Percentiles rank a stretch among this genome's conserved stretches.
phyloP scores from a whole-genome alignment of 92 coral and sea anemone species.

The Actinernus sp. region DNA sequence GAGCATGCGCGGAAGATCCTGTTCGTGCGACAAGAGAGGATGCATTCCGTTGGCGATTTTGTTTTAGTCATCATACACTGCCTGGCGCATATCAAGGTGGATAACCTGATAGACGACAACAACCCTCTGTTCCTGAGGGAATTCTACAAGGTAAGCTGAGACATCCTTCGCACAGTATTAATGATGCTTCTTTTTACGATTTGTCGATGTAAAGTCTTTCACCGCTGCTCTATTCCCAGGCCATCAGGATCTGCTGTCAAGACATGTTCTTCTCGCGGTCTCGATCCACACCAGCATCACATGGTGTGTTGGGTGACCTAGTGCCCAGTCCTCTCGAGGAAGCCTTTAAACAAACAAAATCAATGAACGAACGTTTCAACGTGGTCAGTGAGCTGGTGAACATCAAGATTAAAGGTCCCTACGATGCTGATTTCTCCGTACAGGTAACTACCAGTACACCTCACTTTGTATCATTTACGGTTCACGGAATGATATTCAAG shows the following conservation, averaged over 20 bases:
- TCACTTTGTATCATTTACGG: neutral
- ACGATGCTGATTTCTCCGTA: slow-evolving; percentile 87
- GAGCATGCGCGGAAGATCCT: slow-evolving; percentile 97
- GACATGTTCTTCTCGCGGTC: slow-evolving; percentile 99
- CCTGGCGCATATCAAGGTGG: slow-evolving; percentile 90
- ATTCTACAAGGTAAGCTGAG: slow-evolving; percentile 96
- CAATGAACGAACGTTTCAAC: slow-evolving; percentile 89
- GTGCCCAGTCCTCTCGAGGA: slow-evolving; percentile 80
- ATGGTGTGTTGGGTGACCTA: slow-evolving; percentile 59
- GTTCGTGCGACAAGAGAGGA: slow-evolving; percentile 95
- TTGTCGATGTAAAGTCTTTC: neutral
- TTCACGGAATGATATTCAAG: too few relatives aligned
- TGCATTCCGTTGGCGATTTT: slow-evolving; percentile 98
- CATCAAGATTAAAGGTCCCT: slow-evolving; percentile 86
- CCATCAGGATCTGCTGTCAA: slow-evolving; percentile 95
- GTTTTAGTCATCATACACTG: slow-evolving; percentile 96
- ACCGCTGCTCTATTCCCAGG: slow-evolving; percentile 43
- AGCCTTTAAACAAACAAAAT: slow-evolving; percentile 82
- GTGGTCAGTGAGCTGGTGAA: slow-evolving; percentile 98
- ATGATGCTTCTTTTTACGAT: neutral
- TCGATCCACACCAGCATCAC: slow-evolving; percentile 75
- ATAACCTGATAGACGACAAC: slow-evolving; percentile 84
- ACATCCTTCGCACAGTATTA: neutral
- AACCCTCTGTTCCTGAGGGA: slow-evolving; percentile 95
- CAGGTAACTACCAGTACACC: slow-evolving; percentile 62